These are phyloP conservation scores for Neosilurus mollespiculum DNA, from an alignment of 2,797 vertebrate genomes.

Conservation along the genomic window DNA sequence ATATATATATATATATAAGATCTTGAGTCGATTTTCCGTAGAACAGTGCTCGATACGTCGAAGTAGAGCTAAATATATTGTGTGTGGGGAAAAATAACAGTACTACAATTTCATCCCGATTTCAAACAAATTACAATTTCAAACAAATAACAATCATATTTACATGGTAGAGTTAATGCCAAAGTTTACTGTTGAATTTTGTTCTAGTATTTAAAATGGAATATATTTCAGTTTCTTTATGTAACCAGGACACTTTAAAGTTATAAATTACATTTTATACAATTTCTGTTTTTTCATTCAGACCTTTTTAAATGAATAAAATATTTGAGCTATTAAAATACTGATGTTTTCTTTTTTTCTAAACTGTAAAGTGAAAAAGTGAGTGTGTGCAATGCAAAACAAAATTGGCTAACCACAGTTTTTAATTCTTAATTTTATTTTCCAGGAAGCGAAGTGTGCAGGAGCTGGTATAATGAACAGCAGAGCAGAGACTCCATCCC, in stretches of 20 bases:
- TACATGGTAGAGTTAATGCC: no score
- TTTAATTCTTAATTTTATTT: neutral
- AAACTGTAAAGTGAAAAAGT: neutral
- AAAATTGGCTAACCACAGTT: neutral
- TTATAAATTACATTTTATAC: neutral
- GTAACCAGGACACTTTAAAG: neutral
- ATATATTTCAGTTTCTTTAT: neutral
- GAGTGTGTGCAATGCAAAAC: no score
- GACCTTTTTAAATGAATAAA: neutral
- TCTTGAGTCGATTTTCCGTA: no score
- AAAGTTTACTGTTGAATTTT: neutral
- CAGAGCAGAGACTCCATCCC: conserved; percentile 74
- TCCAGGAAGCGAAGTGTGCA: conserved; percentile 12
- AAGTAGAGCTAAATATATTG: no score
- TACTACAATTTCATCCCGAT: no score
- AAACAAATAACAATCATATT: no score
- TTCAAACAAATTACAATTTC: no score
- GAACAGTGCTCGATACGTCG: no score
- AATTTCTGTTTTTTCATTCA: neutral
- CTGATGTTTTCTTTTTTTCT: neutral
- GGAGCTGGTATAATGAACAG: neutral
- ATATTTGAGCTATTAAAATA: neutral
- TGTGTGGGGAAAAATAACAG: no score
- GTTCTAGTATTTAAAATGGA: neutral
- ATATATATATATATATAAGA: no score